Evolutionary conservation across 2,113 vertebrate species (phyloP), one percentile per base, ranked within the genome.

Genomic region (Phrynosoma platyrhinos): DNA sequence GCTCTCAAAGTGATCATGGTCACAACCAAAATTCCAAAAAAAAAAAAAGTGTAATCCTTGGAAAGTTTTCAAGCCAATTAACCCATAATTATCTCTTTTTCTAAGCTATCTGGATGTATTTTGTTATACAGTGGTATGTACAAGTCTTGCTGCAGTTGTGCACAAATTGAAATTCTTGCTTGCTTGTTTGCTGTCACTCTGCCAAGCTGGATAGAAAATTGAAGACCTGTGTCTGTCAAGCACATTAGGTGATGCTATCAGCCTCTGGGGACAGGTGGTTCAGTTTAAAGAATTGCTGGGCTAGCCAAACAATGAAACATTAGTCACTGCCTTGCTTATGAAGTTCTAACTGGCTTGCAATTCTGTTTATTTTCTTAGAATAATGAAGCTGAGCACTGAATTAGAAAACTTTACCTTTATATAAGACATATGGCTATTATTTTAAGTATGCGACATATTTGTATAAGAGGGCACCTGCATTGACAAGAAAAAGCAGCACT

Each of bases 261-360:
- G 68, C 77, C 66, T 87, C 78, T 74, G 32, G 55, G 69, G 69
- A 75, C 71, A 82, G 79, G 69, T 87, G n/a, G 27, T 75, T 18
- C 42, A 74, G 14, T 25, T 76, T 76, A 66, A 64, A 88, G 30
- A 88, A 76, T 30, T 42, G 3, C 79, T 82, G 58, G 23, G 27
- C 30, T 75, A 82, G 69, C 71, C 53, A 52, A 66, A 88, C 55
- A 76, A 76, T 66, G 23, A 47, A 64, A 42, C 40, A 80, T 72
- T 25, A 80, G 12, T 36, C 79, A 52, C 40, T 82, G 2, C 13
- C 27, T 68, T 79, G 21, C 9, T 9, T 21, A 40, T 12, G 32
- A 6, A 52, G 3, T 81, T 1, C 36, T 13, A 82, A 52, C 9
- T 36, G 13, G 13, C 1, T 55, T 71, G 47, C 1, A 72, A 52